A percentile compares a stretch with the other conserved stretches of the same genome.
These are phyloP conservation scores for Gari tellinella DNA, from an alignment of 2,888 invertebrate species.

Conservation along the genomic window DNA sequence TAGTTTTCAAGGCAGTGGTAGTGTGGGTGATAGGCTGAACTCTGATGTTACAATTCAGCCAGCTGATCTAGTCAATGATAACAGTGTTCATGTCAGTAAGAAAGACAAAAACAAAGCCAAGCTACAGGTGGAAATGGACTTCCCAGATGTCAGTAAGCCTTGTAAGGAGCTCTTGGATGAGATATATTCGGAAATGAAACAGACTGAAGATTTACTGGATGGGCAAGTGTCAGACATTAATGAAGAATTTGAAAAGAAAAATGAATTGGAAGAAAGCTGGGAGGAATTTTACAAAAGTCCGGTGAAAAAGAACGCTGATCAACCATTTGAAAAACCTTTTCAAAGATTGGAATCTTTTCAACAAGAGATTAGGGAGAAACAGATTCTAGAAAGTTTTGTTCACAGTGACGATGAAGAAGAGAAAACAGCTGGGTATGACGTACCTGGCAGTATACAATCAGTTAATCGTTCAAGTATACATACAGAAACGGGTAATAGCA, in stretches of 20 bases:
- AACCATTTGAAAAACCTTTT: slow-evolving; percentile 4
- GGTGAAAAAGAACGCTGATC: slow-evolving; percentile 15
- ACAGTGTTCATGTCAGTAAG: not conserved
- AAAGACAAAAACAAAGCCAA: not conserved
- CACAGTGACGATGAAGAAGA: slow-evolving; percentile 1
- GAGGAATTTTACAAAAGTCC: slow-evolving; percentile 49
- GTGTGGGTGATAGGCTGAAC: not conserved
- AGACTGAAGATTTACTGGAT: not conserved
- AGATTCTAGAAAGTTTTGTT: slow-evolving; percentile 33
- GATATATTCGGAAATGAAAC: slow-evolving; percentile 14
- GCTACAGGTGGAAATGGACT: slow-evolving; percentile 39
- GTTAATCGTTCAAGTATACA: no score
- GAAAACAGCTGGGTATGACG: no score
- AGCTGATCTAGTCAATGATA: no score
- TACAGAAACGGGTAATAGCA: no score
- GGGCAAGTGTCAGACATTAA: not conserved
- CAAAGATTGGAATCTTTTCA: slow-evolving; percentile 46
- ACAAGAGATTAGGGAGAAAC: slow-evolving; percentile 41
- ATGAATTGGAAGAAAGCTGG: slow-evolving; percentile 49
- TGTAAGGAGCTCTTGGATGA: slow-evolving; percentile 28
- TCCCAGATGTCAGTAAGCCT: slow-evolving; percentile 20
- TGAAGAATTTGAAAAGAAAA: not conserved
- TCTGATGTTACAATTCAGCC: no score
- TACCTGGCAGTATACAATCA: no score
- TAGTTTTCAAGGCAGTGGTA: no score